phyloP scores from a whole-genome alignment of 2,888 invertebrate genomes.

The Antheraea assamensis region DNA sequence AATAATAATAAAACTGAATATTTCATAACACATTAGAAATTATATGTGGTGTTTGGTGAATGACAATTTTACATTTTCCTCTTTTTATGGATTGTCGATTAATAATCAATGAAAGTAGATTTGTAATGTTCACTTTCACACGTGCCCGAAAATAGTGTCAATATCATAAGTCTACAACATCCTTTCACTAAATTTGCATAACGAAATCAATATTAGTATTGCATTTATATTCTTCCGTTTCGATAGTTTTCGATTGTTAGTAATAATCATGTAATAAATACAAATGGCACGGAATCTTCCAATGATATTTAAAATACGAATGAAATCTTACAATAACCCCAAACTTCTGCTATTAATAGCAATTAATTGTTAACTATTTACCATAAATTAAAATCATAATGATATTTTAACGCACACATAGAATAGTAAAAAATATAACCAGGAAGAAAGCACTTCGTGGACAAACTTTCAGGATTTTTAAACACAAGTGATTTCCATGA shows the following conservation, averaged over 20 bases:
- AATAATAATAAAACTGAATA: too few species aligned
- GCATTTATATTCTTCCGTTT: constrained; percentile 20
- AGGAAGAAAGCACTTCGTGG: background rate
- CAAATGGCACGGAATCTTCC: background rate
- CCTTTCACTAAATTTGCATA: constrained; percentile 60
- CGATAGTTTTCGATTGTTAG: background rate
- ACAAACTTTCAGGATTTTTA: too few species aligned
- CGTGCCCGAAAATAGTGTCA: constrained; percentile 28
- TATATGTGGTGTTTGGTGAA: background rate
- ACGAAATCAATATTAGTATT: constrained; percentile 31
- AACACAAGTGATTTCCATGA: too few species aligned
- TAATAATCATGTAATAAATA: background rate
- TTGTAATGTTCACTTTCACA: constrained; percentile 39
- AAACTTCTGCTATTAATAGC: background rate
- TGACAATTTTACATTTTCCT: background rate
- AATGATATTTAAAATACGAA: background rate
- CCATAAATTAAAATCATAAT: background rate
- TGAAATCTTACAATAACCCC: background rate
- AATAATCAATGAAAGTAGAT: constrained; percentile 21
- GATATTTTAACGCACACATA: background rate
- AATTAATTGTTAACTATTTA: background rate
- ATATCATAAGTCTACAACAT: constrained; percentile 37
- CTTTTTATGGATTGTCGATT: constrained; percentile 5
- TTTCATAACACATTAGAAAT: too few species aligned
- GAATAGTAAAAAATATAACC: background rate